Percentiles rank a stretch among this genome's conserved stretches.
phyloP scores from a whole-genome alignment of 2,113 vertebrate genomes.

The Pantherophis guttatus region DNA sequence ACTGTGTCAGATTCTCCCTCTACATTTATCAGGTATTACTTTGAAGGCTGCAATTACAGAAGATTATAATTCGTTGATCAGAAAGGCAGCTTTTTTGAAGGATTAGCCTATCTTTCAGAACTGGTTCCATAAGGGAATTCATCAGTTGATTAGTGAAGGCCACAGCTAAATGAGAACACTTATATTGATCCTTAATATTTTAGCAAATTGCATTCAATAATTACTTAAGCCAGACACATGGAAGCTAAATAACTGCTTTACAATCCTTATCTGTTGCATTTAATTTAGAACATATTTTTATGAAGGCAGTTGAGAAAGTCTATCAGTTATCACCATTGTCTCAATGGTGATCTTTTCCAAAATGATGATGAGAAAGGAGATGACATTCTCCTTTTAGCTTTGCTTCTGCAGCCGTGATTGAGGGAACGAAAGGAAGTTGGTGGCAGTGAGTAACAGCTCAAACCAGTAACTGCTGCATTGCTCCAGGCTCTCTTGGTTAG shows the following conservation, averaged over 20 bases:
- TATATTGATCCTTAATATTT: slow-evolving; percentile 9
- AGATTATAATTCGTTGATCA: not conserved
- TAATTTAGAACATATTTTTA: slow-evolving; percentile 35
- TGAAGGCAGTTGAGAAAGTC: slow-evolving; percentile 25
- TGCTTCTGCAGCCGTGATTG: not conserved
- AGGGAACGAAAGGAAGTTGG: not conserved
- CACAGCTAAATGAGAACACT: not conserved
- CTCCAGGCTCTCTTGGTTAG: not conserved
- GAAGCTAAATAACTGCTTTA: slow-evolving; percentile 24
- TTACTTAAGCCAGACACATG: slow-evolving; percentile 26
- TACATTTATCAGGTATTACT: not conserved
- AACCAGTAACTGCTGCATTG: not conserved
- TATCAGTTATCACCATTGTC: slow-evolving; percentile 28
- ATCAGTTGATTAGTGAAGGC: not conserved
- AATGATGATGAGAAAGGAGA: slow-evolving; percentile 24
- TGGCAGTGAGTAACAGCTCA: not conserved
- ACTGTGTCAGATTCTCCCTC: not conserved
- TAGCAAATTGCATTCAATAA: slow-evolving; percentile 8
- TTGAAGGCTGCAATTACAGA: not conserved
- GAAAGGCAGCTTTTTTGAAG: not conserved
- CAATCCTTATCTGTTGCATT: slow-evolving; percentile 3
- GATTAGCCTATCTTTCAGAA: not conserved
- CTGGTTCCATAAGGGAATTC: not conserved
- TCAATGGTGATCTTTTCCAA: slow-evolving; percentile 34
- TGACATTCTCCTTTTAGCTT: not conserved